phyloP scores from a whole-genome alignment of 2,113 vertebrate genomes.

The Triplophysa siluroides region DNA sequence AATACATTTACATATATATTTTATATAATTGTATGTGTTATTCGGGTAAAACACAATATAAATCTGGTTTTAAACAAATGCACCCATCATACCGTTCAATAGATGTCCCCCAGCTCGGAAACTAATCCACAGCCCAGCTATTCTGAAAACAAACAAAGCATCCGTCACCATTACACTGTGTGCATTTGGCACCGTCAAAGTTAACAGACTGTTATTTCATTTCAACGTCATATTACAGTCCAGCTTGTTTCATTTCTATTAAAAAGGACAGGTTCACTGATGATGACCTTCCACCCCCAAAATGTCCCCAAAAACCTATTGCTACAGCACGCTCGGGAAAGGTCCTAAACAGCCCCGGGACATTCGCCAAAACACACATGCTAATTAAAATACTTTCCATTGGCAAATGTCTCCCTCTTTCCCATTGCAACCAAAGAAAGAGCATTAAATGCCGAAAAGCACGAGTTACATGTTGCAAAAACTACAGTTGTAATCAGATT shows the following conservation, averaged over 20 bases:
- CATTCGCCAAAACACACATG: conserved; percentile 5
- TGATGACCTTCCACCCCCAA: not conserved
- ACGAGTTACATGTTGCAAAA: not conserved
- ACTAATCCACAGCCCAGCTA: not conserved
- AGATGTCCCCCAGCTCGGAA: no score
- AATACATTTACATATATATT: no score
- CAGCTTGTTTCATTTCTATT: not conserved
- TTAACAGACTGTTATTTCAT: not conserved
- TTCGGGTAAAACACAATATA: no score
- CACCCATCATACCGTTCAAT: no score
- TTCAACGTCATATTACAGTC: not conserved
- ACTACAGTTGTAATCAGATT: not conserved
- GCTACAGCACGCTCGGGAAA: not conserved
- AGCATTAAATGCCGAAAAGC: not conserved
- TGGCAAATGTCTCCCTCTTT: not conserved
- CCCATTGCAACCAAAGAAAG: not conserved
- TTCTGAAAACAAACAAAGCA: conserved; percentile 7
- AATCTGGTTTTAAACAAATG: no score
- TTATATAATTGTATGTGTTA: no score
- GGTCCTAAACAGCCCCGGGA: conserved; percentile 16
- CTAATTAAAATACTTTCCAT: conserved; percentile 44
- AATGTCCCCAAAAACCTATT: not conserved
- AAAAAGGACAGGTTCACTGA: not conserved
- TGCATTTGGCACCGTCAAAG: not conserved
- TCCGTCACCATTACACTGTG: not conserved